Evolutionary conservation across 2,888 invertebrate genomes (phyloP).

Genomic region (Troides helena): DNA sequence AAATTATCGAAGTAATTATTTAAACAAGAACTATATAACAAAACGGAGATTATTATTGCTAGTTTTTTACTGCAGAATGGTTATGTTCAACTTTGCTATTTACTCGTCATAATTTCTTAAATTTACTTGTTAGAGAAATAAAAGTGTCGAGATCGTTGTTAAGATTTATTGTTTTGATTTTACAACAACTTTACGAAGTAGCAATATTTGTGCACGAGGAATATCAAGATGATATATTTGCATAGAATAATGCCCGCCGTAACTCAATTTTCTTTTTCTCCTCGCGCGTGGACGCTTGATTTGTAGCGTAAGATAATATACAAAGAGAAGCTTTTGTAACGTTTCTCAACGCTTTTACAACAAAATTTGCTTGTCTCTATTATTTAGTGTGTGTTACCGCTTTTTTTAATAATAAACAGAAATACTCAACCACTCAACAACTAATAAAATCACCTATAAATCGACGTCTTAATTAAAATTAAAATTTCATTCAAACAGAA

Average conservation of each 20-base stretch:
- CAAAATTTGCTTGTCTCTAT: constrained; percentile 42
- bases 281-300: constrained; percentile 43
- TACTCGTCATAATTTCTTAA: no score
- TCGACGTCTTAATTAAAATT: no score
- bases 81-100: no score
- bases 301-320: constrained; percentile 78
- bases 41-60: neutral
- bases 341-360: constrained; percentile 61
- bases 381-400: neutral
- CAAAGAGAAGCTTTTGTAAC: constrained; percentile 74
- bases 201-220: constrained; percentile 54
- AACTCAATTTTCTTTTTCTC: constrained; percentile 79
- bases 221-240: constrained; percentile 78
- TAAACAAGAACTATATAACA: neutral
- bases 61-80: neutral
- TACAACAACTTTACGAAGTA: constrained; percentile 15
- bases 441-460: no score
- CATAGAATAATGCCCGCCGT: constrained; percentile 77
- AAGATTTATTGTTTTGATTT: constrained; percentile 22
- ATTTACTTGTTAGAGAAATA: neutral
- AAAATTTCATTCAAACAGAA: no score
- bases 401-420: neutral
- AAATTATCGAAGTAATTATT: neutral
- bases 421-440: no score
- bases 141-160: neutral